These are phyloP conservation scores for Latheticus oryzae DNA, from an alignment of 2,888 invertebrate genomes.

Conservation along the genomic window DNA sequence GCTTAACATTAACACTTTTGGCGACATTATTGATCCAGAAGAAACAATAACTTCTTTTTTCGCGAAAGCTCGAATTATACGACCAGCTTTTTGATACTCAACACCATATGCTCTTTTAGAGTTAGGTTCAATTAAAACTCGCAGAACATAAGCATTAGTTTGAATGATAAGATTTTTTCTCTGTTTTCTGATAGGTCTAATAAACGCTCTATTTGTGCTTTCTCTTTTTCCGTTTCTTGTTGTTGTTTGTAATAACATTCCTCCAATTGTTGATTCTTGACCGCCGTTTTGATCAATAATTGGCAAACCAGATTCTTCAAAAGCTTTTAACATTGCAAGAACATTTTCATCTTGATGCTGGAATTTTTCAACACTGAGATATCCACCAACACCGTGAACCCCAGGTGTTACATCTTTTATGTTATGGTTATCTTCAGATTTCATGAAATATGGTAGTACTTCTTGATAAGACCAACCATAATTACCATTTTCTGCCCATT, in stretches of 20 bases:
- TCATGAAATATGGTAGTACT: constrained; percentile 79
- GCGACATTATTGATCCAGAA: constrained; percentile 72
- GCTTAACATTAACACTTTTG: constrained; percentile 74
- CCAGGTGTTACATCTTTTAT: constrained; percentile 66
- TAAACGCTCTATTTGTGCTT: constrained; percentile 75
- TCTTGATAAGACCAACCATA: constrained; percentile 74
- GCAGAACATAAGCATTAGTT: constrained; percentile 69
- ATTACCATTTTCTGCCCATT: constrained; percentile 74
- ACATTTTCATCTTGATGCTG: constrained; percentile 73
- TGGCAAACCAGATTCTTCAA: constrained; percentile 72
- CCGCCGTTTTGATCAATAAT: constrained; percentile 71
- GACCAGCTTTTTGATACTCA: constrained; percentile 67
- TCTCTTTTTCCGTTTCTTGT: constrained; percentile 71
- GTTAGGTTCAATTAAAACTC: constrained; percentile 70
- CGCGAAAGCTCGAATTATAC: constrained; percentile 65
- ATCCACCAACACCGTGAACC: constrained; percentile 73
- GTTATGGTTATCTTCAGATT: constrained; percentile 74
- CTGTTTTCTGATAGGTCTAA: constrained; percentile 73
- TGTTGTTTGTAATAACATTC: constrained; percentile 74
- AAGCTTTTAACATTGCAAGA: constrained; percentile 70
- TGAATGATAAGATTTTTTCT: constrained; percentile 68
- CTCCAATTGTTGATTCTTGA: constrained; percentile 70
- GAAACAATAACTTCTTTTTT: constrained; percentile 74
- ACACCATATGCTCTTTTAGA: constrained; percentile 69
- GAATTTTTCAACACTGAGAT: constrained; percentile 74